Conservation (phyloP, 2,888 invertebrate genomes). For the Hypena proboscidalis region DNA sequence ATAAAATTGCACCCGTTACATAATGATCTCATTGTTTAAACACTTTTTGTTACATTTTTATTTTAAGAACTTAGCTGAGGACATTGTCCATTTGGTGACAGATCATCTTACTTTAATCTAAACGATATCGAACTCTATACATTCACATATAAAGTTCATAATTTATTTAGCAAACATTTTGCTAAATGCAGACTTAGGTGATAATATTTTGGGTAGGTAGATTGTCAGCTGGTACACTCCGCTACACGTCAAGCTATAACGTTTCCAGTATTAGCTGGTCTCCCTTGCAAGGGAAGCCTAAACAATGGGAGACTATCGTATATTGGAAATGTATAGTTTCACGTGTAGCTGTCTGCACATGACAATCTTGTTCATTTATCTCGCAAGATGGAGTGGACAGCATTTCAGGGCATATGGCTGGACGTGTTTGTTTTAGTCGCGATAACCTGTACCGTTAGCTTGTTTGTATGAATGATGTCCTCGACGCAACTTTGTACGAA, state of each 20-base stretch:
- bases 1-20: no score
- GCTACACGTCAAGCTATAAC: no score
- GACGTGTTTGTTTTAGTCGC: slow-evolving; percentile 21
- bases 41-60: slow-evolving; percentile 35
- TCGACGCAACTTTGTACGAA: no score
- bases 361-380: slow-evolving; percentile 51
- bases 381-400: slow-evolving; percentile 42
- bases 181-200: slow-evolving; percentile 12
- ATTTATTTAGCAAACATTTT: background rate
- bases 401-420: slow-evolving; percentile 15
- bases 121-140: background rate
- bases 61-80: slow-evolving; percentile 38
- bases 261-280: no score
- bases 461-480: no score
- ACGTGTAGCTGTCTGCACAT: no score
- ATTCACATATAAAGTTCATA: background rate
- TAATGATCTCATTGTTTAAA: slow-evolving; percentile 35
- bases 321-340: no score
- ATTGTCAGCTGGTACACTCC: slow-evolving; percentile 44
- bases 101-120: background rate
- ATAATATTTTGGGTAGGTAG: slow-evolving; percentile 26
- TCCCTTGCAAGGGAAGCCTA: no score
- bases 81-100: slow-evolving; percentile 32
- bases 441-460: slow-evolving; percentile 16
- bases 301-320: no score